These are phyloP conservation scores for Hippolais icterina DNA, from an alignment of 2,113 vertebrate genomes.

Conservation along the genomic window DNA sequence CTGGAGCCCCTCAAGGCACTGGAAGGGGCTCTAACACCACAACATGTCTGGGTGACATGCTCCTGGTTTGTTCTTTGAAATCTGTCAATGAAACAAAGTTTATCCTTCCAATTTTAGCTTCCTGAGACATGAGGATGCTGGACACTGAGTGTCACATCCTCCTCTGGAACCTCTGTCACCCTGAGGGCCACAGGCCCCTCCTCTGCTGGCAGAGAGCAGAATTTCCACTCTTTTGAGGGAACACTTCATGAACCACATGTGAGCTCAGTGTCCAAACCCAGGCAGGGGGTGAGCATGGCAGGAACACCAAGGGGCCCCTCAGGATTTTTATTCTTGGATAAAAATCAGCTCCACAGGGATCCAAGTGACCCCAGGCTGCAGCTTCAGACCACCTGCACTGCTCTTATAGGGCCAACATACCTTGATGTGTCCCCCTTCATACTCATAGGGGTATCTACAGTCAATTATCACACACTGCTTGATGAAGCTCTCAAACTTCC, in stretches of 20 bases:
- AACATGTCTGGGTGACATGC: background rate
- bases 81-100: background rate
- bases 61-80: background rate
- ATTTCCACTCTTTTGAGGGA: background rate
- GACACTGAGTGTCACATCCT: accelerated
- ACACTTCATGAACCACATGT: accelerated
- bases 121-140: background rate
- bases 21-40: background rate
- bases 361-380: background rate
- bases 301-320: background rate
- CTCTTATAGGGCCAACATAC: constrained; percentile 19
- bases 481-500: constrained; percentile 80
- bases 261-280: background rate
- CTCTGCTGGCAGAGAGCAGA: background rate
- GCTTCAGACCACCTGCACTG: background rate
- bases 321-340: background rate
- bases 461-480: constrained; percentile 88
- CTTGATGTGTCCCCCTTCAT: constrained; percentile 94
- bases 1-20: background rate
- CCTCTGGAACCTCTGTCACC: background rate
- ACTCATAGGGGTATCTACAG: constrained; percentile 96
- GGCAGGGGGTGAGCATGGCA: accelerated
- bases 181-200: background rate
- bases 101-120: background rate
- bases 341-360: accelerated